Percentiles rank a stretch among this genome's conserved stretches.
These are phyloP conservation scores for Aphaenogaster ashmeadi DNA, from an alignment of 1,140 invertebrate genomes.

Conservation along the genomic window DNA sequence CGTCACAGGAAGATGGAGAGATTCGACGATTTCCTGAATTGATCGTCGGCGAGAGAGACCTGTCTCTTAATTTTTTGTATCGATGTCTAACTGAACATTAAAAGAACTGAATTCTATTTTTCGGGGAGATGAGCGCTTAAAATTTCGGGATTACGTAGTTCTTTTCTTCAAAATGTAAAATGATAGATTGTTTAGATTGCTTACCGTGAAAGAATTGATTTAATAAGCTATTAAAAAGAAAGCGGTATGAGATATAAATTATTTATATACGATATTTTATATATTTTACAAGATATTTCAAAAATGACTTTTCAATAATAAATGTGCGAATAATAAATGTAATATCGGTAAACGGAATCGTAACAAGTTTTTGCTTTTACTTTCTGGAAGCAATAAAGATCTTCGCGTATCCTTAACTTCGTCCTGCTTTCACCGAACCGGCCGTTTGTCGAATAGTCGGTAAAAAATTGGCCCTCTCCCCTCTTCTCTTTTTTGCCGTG, in stretches of 20 bases:
- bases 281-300: not conserved
- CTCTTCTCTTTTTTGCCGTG: not conserved
- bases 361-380: constrained; percentile 53
- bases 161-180: not conserved
- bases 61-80: not conserved
- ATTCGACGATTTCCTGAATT: not conserved
- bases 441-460: constrained; percentile 56
- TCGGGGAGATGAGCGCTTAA: not conserved
- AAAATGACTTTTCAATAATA: not conserved
- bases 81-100: not conserved
- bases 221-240: not conserved
- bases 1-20: not conserved
- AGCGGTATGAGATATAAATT: not conserved
- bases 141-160: not conserved
- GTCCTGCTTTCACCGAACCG: constrained; percentile 65
- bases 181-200: not conserved
- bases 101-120: not conserved
- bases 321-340: not conserved
- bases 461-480: constrained; percentile 53
- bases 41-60: not conserved
- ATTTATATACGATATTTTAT: no score
- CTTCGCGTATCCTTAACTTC: constrained; percentile 59
- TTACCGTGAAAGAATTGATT: not conserved
- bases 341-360: not conserved
- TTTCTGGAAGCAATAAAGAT: constrained; percentile 60